phyloP scores from a whole-genome alignment of 2,888 invertebrate genomes.

The Prosopocoilus inquinatus region DNA sequence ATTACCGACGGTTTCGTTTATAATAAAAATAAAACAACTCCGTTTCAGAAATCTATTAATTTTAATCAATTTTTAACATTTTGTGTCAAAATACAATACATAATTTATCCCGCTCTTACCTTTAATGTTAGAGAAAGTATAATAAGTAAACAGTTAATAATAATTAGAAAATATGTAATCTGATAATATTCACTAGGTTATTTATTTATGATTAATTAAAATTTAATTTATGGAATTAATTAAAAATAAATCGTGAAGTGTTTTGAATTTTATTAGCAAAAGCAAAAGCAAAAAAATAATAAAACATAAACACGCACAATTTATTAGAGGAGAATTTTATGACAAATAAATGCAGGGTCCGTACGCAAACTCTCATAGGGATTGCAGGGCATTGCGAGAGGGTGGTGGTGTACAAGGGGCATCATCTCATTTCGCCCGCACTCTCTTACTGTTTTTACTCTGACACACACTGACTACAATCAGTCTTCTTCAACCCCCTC shows the following conservation, averaged over 20 bases:
- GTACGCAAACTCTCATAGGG: constrained; percentile 34
- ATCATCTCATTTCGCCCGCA: constrained; percentile 67
- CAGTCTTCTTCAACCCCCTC: constrained; percentile 45
- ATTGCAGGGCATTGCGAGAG: constrained; percentile 26
- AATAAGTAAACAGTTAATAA: too few species aligned
- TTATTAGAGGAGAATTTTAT: constrained; percentile 34
- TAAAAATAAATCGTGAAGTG: neutral
- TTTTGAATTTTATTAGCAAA: neutral
- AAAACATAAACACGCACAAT: constrained; percentile 29
- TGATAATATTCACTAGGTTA: too few species aligned
- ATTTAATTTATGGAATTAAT: too few species aligned
- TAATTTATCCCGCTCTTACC: too few species aligned
- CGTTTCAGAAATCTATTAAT: neutral
- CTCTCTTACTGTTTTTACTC: constrained; percentile 57
- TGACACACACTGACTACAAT: constrained; percentile 52
- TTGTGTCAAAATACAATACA: too few species aligned
- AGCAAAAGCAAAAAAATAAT: constrained; percentile 16
- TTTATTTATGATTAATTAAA: too few species aligned
- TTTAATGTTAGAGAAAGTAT: too few species aligned
- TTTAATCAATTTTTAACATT: too few species aligned
- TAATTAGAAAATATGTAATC: too few species aligned
- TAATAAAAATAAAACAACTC: neutral
- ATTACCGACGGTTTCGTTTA: neutral
- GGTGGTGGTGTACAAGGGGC: constrained; percentile 49
- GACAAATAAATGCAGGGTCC: constrained; percentile 35